Evolutionary conservation across 1,140 invertebrate species (phyloP), one percentile per base, ranked within the genome.

Genomic region (Chelonus insularis): DNA sequence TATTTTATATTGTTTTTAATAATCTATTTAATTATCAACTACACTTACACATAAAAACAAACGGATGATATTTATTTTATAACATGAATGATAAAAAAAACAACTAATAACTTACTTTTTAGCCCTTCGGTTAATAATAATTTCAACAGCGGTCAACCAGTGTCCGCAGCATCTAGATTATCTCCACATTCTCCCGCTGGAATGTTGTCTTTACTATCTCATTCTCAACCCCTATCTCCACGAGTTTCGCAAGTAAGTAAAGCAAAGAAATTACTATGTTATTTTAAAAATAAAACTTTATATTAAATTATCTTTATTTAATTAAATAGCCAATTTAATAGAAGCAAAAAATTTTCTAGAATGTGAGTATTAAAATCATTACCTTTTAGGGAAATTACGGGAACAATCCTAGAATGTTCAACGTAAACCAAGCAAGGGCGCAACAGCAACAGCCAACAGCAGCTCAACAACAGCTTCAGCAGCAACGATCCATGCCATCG

Each of bases 381-480:
- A 29, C 25, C 25, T 4, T 29, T 29, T 29, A 80, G 78, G 71
- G 76, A 60, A 80, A 78, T 70, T 82, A 80, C 60, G 74, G 71
- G 43, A 77, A 74, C 57, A 79, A 72, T 72, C 78, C 77, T 45
- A 71, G 79, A 60, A 74, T 82, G 70, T 82, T 79, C 63, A 80
- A 80, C 57, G 77, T 80, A 32, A 81, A 76, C 58, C 77, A 78
- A 55, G 75, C 75, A 62, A 73, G 78, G 57, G 68, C 75, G 36
- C 76, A 78, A 61, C 81, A 84, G 64, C 75, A 84, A 6, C 74
- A 84, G 39, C 86, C 86, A 64, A 85, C 84, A 7, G 84, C 60
- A 59, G 32, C 39, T 7, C 64, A 51, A 18, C 60, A 65, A 36
- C 71, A 70, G 60, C 69, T 57, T 41, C 58, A 72, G 37, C 76